Evolutionary conservation across 2,113 vertebrate genomes (phyloP), one percentile per base, ranked within the genome.

Genomic region (Embiotoca jacksoni): DNA sequence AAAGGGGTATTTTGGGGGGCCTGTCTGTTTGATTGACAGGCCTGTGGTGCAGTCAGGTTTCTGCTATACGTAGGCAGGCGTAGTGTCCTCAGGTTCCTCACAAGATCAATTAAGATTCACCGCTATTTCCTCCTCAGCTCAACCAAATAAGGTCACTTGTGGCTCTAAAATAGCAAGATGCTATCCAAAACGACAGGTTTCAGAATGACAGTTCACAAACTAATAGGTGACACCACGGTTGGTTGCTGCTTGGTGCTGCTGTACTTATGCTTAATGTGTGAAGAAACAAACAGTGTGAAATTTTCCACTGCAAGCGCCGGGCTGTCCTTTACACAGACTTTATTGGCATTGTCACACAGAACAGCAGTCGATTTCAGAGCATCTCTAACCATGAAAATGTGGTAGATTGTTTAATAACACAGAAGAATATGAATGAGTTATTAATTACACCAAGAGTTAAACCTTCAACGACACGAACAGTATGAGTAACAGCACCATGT

Each of bases 251-350:
- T 52, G 44, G 10, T 32, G 54, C 3, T 58, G 14, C 49, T 11
- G 50, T 13, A 15, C 52, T 30, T 66, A 47, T 32, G 66, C 14
- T 54, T 9, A 11, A 76, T 9, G 72, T 72, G 73, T 60, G 52
- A 66, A 72, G 60, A 64, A 63, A 46, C 31, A 75, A 76, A 54
- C 33, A 33, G 55, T 59, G 54, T 72, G 60, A 77, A 41, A 56
- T 55, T 4, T 30, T 33, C 7, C 23, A 23, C 54, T 41, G 47
- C 3, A 15, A 16, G 23, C 16, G 23, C 50, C 7, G 3, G 35
- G 49, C 49, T 50, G 39, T 14, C 55, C n/a, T 57, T 70, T 5
- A 30, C 49, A 62, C n/a, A 31, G 32, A 41, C 2, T 50, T 41
- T 52, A 53, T 30, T 49, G 61, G 3, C 30, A 31, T n/a, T 52